Evolutionary conservation across 2,113 vertebrate species (phyloP).

Genomic region (Talpa occidentalis): DNA sequence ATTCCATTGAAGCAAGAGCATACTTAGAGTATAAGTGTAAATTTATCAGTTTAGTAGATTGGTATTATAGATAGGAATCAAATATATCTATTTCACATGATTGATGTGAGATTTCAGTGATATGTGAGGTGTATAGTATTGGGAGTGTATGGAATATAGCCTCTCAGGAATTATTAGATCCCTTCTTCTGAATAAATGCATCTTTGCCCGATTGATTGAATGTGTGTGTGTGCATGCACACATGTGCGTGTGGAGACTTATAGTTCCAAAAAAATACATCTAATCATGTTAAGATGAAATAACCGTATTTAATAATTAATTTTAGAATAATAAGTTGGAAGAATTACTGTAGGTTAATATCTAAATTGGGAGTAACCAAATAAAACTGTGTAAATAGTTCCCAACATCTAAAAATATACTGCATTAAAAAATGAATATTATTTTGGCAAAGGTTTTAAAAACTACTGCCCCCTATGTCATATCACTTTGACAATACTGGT

Average conservation of each 20-base stretch:
- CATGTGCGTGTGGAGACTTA: not conserved
- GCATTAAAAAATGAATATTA: constrained; percentile 22
- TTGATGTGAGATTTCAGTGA: not conserved
- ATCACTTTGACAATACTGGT: not conserved
- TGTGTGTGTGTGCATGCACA: too few relatives aligned
- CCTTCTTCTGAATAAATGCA: not conserved
- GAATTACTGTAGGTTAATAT: not conserved
- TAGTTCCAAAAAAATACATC: not conserved
- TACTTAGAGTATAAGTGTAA: not conserved
- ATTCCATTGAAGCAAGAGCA: not conserved
- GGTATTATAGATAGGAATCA: not conserved
- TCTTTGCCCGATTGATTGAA: not conserved
- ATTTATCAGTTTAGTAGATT: not conserved
- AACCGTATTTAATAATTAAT: not conserved
- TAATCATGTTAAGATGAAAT: not conserved
- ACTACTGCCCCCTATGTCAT: not conserved
- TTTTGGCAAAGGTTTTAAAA: not conserved
- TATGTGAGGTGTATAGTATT: not conserved
- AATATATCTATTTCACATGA: not conserved
- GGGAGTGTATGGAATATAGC: not conserved
- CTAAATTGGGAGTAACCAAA: not conserved
- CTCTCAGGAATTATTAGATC: not conserved
- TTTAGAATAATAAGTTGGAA: constrained; percentile 21
- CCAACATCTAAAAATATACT: not conserved
- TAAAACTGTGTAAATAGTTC: not conserved